Conservation (phyloP, 2,797 vertebrate species). For the Enteromius mattozi region DNA sequence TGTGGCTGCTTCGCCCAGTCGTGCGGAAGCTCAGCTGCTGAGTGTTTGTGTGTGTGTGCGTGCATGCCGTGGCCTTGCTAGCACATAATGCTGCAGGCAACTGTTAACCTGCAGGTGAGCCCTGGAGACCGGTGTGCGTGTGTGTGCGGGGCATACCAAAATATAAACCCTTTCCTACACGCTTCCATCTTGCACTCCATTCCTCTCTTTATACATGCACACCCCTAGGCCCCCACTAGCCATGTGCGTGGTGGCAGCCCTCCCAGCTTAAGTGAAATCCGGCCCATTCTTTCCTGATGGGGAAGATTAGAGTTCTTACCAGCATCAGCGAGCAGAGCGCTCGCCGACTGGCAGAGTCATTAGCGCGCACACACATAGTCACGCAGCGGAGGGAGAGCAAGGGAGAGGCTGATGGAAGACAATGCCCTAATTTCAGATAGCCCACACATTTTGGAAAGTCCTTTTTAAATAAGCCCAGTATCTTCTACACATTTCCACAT, state of each 20-base stretch:
- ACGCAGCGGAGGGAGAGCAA: conserved; percentile 20
- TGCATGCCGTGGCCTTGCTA: conserved; percentile 49
- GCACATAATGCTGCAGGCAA: conserved; percentile 62
- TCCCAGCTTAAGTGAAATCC: conserved; percentile 63
- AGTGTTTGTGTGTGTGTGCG: conserved; percentile 64
- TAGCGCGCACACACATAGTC: conserved; percentile 52
- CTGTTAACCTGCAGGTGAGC: conserved; percentile 65
- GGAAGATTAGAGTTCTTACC: conserved; percentile 64
- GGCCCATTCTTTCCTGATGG: conserved; percentile 61
- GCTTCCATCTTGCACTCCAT: conserved; percentile 30
- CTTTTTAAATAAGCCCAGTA: conserved; percentile 10
- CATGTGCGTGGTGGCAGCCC: conserved; percentile 52
- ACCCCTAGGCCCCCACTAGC: conserved; percentile 49
- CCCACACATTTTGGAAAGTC: conserved; percentile 8
- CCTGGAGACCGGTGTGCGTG: conserved; percentile 41
- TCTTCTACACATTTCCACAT: conserved; percentile 16
- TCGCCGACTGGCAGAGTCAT: conserved; percentile 61
- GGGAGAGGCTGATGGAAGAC: conserved; percentile 24
- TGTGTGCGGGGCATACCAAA: conserved; percentile 39
- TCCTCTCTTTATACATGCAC: conserved; percentile 37
- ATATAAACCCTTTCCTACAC: conserved; percentile 30
- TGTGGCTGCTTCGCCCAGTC: conserved; percentile 49
- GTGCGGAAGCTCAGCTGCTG: conserved; percentile 56
- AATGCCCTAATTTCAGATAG: conserved; percentile 40
- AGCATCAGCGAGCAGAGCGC: conserved; percentile 57